Evolutionary conservation across 2,113 vertebrate genomes (phyloP).

Genomic region (Brachypteracias leptosomus): DNA sequence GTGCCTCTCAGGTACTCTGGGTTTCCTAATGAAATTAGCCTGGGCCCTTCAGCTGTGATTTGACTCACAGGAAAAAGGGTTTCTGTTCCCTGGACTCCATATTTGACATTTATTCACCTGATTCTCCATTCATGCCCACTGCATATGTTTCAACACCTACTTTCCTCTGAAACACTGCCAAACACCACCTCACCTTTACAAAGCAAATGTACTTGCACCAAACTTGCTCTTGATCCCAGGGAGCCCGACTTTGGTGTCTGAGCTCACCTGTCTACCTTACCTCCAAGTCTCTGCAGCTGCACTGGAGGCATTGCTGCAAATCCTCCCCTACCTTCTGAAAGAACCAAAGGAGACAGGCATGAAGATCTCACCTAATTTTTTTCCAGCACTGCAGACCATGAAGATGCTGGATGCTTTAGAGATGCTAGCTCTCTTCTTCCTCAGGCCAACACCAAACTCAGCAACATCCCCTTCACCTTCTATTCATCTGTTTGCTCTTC

Average conservation of each 20-base stretch:
- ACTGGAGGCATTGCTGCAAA: not conserved
- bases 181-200: not conserved
- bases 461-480: no score
- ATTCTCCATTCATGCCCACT: accelerated
- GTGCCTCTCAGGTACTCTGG: not conserved
- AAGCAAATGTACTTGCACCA: not conserved
- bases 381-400: not conserved
- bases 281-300: not conserved
- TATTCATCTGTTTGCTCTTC: no score
- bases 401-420: not conserved
- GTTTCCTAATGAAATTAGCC: not conserved
- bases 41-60: not conserved
- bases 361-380: not conserved
- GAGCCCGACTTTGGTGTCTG: not conserved
- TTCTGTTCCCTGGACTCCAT: not conserved
- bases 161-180: not conserved
- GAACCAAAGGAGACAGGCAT: not conserved
- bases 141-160: not conserved
- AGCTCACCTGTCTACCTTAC: not conserved
- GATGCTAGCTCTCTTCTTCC: no score
- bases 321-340: not conserved
- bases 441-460: no score
- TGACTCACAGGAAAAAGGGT: not conserved
- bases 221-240: not conserved
- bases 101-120: not conserved